Conservation (phyloP, 1,140 invertebrate species). For the Cyphomyrmex costatus region DNA sequence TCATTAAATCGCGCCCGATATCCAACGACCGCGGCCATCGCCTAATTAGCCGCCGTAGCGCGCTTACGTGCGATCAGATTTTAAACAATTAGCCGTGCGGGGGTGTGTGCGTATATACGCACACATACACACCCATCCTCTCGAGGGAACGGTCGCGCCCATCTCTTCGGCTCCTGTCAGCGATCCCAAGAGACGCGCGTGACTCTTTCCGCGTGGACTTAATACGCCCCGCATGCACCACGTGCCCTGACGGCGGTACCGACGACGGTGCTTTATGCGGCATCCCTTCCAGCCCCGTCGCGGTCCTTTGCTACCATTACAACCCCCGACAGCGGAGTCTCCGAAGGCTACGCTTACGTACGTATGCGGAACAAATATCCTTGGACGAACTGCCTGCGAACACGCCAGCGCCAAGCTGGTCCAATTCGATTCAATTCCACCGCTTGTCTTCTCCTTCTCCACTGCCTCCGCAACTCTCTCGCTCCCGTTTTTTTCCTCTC, state of each 20-base stretch:
- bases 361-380: constrained; percentile 79
- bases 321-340: constrained; percentile 70
- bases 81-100: constrained; percentile 83
- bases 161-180: constrained; percentile 67
- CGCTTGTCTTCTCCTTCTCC: constrained; percentile 64
- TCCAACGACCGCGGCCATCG: constrained; percentile 45
- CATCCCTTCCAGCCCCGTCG: constrained; percentile 8
- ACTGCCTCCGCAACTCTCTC: constrained; percentile 67
- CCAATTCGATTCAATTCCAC: constrained; percentile 85
- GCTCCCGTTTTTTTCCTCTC: constrained; percentile 45
- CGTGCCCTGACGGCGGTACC: constrained; percentile 63
- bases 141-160: constrained; percentile 83
- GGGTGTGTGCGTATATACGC: constrained; percentile 60
- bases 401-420: constrained; percentile 80
- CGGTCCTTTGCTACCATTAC: constrained; percentile 76
- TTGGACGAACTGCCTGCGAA: constrained; percentile 84
- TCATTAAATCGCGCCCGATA: constrained; percentile 63
- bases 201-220: constrained; percentile 80
- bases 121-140: constrained; percentile 58
- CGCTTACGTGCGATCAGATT: constrained; percentile 82
- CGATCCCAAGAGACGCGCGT: constrained; percentile 83
- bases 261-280: constrained; percentile 76
- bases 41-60: constrained; percentile 54
- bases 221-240: constrained; percentile 75
- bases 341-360: constrained; percentile 74